Evolutionary conservation across 2,797 vertebrate species (phyloP).

Genomic region (Sebastes nivosus): DNA sequence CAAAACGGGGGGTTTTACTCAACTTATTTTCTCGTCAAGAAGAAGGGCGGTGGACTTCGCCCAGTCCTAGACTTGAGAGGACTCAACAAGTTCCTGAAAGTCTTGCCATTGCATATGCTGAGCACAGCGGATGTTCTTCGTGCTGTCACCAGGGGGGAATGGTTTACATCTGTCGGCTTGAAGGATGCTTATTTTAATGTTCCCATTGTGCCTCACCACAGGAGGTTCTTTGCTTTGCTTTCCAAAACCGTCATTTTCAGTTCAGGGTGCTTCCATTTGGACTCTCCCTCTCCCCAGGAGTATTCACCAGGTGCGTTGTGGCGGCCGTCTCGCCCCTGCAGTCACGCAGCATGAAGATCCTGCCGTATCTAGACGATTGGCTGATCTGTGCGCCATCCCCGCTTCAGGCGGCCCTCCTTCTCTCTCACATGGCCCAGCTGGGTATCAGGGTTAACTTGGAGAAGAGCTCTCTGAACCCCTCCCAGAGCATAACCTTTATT

Average conservation of each 20-base stretch:
- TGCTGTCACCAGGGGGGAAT: not conserved
- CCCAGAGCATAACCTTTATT: not conserved
- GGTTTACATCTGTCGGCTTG: not conserved
- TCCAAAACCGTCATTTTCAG: not conserved
- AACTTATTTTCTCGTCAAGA: not conserved
- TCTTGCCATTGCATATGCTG: not conserved
- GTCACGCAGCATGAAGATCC: not conserved
- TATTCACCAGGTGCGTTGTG: too few species aligned
- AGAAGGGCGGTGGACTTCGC: not conserved
- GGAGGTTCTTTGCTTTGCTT: not conserved
- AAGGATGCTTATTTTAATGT: not conserved
- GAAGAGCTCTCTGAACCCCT: not conserved
- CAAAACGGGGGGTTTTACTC: not conserved
- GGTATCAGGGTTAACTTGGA: not conserved
- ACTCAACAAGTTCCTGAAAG: not conserved
- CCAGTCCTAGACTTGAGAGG: not conserved
- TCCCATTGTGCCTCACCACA: not conserved
- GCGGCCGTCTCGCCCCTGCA: not conserved
- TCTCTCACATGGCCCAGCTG: not conserved
- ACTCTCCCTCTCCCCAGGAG: not conserved
- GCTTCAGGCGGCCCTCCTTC: not conserved
- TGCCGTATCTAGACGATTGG: not conserved
- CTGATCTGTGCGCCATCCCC: not conserved
- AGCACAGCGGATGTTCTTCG: not conserved
- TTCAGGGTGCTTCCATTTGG: not conserved